These are phyloP conservation scores for Schizothorax lantsangensis DNA, from an alignment of 2,797 vertebrate species.

Conservation along the genomic window DNA sequence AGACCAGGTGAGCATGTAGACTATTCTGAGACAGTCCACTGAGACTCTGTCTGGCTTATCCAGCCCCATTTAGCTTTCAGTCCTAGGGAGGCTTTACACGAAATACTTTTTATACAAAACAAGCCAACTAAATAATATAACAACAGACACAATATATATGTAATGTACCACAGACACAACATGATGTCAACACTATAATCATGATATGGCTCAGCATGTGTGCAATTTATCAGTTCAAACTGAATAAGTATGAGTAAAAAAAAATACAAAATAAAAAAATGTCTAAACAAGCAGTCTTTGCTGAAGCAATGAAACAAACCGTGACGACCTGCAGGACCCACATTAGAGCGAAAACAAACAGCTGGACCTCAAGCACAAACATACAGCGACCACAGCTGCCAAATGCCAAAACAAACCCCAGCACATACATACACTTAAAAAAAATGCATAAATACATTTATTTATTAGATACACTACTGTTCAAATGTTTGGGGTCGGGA, in stretches of 20 bases:
- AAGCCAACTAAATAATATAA: neutral
- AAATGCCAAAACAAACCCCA: neutral
- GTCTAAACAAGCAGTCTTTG: neutral
- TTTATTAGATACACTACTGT: neutral
- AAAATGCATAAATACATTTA: neutral
- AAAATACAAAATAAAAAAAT: neutral
- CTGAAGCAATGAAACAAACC: neutral
- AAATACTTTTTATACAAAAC: neutral
- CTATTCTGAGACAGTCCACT: neutral
- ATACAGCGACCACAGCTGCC: neutral
- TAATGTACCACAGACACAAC: neutral
- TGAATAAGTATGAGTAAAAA: no score
- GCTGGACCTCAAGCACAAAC: neutral
- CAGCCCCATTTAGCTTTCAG: neutral
- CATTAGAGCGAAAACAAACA: neutral
- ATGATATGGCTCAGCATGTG: neutral
- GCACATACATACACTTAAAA: neutral
- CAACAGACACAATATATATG: neutral
- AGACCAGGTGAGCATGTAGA: neutral
- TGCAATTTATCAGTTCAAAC: neutral
- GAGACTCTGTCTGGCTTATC: neutral
- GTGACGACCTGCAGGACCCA: neutral
- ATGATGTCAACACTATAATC: neutral
- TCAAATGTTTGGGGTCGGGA: neutral
- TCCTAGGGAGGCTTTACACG: neutral